Evolutionary conservation across 2,888 invertebrate genomes (phyloP), one percentile per base, ranked within the genome.

Genomic region (Lumbricus terrestris): DNA sequence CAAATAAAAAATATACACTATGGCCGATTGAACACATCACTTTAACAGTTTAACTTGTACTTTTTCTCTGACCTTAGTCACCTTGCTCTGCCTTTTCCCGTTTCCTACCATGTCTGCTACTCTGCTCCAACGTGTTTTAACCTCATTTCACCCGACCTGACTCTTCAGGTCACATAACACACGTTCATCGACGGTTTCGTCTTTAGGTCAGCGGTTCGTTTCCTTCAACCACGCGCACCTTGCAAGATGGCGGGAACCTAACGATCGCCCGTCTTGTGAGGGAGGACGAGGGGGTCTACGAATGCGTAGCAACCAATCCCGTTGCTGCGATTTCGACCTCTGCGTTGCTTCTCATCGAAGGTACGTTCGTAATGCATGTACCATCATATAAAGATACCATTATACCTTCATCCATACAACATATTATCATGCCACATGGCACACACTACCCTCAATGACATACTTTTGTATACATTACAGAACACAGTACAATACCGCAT

Each of bases 261-360:
- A 98, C 98, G 92, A 97, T 98, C 92, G 97, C 97, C 94, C 97
- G 97, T 93, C 96, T 98, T 93, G 96, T 97, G 23, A 96, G 98
- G 88, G 97, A 97, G 92, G 98, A 98, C 96, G 98, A 98, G 95
- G 98, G 98, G 88, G 97, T 97, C 94, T 99, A 98, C 95, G 98
- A 98, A 95, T 99, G 99, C 95, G 97, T 98, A 93, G 98, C 98
- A 37, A 97, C 97, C 92, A 99, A 98, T 95, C 98, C 98, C 96
- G 98, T 98, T 93, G 98, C 98, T 88, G 98, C 98, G 29, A 97
- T 98, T 94, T 97, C 98, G 91, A 97, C 97, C 34, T 96, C 97
- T 92, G 94, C 95, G 33, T 93, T 94, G 88, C 93, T 95, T 38
- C 93, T 95, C 90, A 94, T 95, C 88, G 94, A 95, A 93, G 93